Evolutionary conservation across 2,888 invertebrate species (phyloP).

Genomic region (Cyclophora albipunctata): DNA sequence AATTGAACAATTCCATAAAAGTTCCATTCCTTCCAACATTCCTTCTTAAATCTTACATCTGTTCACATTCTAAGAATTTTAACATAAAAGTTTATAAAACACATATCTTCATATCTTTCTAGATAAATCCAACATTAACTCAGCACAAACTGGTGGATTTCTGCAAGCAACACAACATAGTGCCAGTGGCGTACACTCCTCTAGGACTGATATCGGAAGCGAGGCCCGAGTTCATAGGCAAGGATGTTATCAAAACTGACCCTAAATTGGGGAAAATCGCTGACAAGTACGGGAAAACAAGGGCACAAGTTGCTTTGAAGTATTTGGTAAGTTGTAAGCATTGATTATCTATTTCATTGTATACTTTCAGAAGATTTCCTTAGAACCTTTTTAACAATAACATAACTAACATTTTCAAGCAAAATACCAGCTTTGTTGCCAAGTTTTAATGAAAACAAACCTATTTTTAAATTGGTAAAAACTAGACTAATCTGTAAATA

Average conservation of each 20-base stretch:
- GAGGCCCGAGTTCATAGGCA: constrained; percentile 60
- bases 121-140: constrained; percentile 80
- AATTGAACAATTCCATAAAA: no score
- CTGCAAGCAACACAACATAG: constrained; percentile 78
- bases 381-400: no score
- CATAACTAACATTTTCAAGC: no score
- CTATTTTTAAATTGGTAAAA: no score
- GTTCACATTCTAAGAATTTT: no score
- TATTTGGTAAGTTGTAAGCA: constrained; percentile 74
- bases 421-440: no score
- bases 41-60: no score
- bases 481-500: no score
- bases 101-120: constrained; percentile 20
- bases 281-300: constrained; percentile 77
- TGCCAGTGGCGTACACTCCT: constrained; percentile 84
- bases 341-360: background rate
- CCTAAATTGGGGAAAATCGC: constrained; percentile 73
- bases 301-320: constrained; percentile 79
- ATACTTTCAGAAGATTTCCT: background rate
- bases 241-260: constrained; percentile 76
- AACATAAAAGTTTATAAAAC: no score
- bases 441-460: no score
- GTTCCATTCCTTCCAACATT: no score
- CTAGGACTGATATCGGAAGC: constrained; percentile 73
- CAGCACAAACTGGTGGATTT: constrained; percentile 81